Base-by-base conservation (phyloP, 1,140 invertebrate species). In the Zaprionus gabonicus region DNA sequence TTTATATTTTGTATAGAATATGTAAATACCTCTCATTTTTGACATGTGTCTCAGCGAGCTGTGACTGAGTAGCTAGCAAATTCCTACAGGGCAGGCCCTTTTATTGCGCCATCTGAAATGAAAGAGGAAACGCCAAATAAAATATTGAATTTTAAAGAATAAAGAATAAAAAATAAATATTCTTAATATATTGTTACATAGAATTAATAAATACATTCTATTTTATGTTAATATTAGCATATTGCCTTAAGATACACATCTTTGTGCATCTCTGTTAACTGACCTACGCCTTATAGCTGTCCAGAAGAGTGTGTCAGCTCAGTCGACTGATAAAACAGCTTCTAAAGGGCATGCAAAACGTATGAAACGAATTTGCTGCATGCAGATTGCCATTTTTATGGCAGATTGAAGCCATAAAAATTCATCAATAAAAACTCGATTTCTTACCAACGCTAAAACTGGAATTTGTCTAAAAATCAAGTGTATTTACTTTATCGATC, bases 21-120 rank as follows among this genome's bases (percentile, higher is more conserved):
- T 44, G 53, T 51, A 28, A 7, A 51, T 81, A 88, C 85, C 85
- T 88, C 85, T 82, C 68, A 90, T 82, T 85, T 90, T 90, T 12
- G 85, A 85, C 85, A 90, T 87, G n/a, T 34, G 63, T 77, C 5
- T 46, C 49, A 28, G 46, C 46, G 25, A 44, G 15, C 36, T 63
- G 12, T 1, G 23, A 23, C 31, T 53, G 34, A 75, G 53, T 75
- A 27, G 66, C 64, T 74, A 69, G 58, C 76, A 69, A 49, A 20
- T 59, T 36, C 60, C 77, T 72, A 81, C 53, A 74, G 44, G 27
- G 20, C 51, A 20, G 49, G 63, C 66, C 34, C 56, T 70, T 76
- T 84, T 57, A 81, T 79, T 60, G 60, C 60, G 81, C 55, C 84
- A 75, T 71, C 83, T 88, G 71, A 20, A 88, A 58, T 20, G 38